Conservation (phyloP, 2,797 vertebrate genomes). For the Anisognathus igniventris region DNA sequence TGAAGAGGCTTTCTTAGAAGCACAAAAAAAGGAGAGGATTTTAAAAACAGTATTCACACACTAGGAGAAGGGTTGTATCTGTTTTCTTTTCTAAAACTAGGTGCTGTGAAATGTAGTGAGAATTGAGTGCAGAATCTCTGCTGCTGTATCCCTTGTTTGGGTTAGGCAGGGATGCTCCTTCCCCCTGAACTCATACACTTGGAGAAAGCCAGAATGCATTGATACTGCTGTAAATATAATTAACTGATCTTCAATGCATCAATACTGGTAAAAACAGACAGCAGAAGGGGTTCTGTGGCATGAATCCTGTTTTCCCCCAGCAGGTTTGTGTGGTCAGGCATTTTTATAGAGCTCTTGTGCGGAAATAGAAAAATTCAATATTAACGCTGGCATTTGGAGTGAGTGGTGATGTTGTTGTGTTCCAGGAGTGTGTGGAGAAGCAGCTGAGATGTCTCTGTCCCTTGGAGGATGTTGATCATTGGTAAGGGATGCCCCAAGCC, state of each 20-base stretch:
- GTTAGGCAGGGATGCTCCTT: neutral
- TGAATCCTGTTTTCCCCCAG: neutral
- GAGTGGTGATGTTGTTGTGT: fast-evolving
- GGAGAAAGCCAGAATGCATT: neutral
- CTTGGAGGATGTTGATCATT: fast-evolving
- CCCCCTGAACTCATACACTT: neutral
- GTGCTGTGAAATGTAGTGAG: neutral
- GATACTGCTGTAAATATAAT: neutral
- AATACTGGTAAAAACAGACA: fast-evolving
- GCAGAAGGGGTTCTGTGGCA: neutral
- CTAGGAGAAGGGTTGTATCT: neutral
- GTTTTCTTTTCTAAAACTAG: neutral
- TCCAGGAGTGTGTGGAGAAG: neutral
- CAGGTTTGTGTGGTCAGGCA: fast-evolving
- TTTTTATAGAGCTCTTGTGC: fast-evolving
- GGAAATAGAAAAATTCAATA: neutral
- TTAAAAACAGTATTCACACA: neutral
- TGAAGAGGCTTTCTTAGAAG: neutral
- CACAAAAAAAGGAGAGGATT: neutral
- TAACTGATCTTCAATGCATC: neutral
- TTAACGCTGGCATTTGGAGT: neutral
- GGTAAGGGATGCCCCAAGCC: neutral
- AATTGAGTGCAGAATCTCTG: neutral
- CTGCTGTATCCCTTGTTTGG: neutral
- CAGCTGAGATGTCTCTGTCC: neutral